These are phyloP conservation scores for Strigamia maritima DNA, from an alignment of 2,888 invertebrate genomes.

Conservation along the genomic window DNA sequence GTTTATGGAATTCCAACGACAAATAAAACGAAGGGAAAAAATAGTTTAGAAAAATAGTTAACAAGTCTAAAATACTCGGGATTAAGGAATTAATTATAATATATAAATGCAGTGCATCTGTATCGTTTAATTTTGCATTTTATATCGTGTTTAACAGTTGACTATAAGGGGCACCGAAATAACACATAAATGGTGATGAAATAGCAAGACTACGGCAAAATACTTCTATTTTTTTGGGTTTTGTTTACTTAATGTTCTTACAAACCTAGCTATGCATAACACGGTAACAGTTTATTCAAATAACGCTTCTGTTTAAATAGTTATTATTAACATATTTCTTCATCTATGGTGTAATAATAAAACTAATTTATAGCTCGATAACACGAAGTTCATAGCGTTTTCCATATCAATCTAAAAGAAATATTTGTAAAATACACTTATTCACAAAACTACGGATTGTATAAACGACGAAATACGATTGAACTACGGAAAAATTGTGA, in stretches of 20 bases:
- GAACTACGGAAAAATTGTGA: neutral
- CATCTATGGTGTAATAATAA: neutral
- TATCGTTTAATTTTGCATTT: neutral
- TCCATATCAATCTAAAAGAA: neutral
- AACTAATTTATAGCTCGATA: neutral
- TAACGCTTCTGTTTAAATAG: neutral
- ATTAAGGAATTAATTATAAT: neutral
- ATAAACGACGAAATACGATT: neutral
- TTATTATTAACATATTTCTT: neutral
- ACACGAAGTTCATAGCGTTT: neutral
- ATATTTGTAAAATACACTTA: neutral
- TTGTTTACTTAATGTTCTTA: neutral
- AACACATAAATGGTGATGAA: neutral
- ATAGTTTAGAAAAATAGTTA: constrained; percentile 13
- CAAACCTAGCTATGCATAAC: neutral
- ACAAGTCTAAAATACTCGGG: constrained; percentile 5
- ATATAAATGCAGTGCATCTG: neutral
- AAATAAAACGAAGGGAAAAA: neutral
- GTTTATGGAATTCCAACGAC: neutral
- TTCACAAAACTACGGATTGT: constrained; percentile 16
- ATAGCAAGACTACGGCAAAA: neutral
- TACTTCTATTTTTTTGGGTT: neutral
- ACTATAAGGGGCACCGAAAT: neutral
- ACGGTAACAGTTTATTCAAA: neutral
- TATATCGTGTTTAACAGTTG: neutral